Conservation (phyloP, 2,797 vertebrate species). For the Acanthurus tractus region DNA sequence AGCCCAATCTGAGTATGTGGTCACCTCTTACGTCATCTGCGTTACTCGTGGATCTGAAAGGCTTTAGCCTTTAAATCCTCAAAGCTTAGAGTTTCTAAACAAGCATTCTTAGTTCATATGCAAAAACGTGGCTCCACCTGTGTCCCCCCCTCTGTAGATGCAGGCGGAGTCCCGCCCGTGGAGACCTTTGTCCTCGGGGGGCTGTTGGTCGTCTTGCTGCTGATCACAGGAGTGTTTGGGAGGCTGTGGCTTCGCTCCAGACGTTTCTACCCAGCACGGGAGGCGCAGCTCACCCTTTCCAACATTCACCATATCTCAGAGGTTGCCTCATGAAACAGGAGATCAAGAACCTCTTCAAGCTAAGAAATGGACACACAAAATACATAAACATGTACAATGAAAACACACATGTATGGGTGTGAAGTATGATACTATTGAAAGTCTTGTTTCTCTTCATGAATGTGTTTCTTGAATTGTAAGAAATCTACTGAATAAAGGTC, state of each 20-base stretch:
- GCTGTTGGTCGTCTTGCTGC: constrained; percentile 81
- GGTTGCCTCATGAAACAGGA: constrained; percentile 80
- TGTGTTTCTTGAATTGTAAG: constrained; percentile 35
- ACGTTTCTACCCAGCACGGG: constrained; percentile 82
- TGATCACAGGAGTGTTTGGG: constrained; percentile 83
- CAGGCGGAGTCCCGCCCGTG: constrained; percentile 69
- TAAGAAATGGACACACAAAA: constrained; percentile 38
- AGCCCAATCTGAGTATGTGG: constrained; percentile 73
- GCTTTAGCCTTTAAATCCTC: background rate
- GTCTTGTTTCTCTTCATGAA: constrained; percentile 27
- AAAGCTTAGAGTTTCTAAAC: background rate
- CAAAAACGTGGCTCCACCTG: constrained; percentile 6
- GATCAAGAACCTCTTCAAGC: constrained; percentile 1
- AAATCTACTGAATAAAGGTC: constrained; percentile 58
- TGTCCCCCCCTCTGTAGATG: constrained; percentile 60
- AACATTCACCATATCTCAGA: constrained; percentile 88
- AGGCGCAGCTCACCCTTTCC: constrained; percentile 86
- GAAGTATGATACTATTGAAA: constrained; percentile 25
- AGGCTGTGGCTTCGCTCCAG: constrained; percentile 86
- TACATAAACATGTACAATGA: constrained; percentile 12
- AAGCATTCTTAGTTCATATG: constrained; percentile 6
- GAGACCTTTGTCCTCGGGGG: constrained; percentile 85
- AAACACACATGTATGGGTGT: constrained; percentile 23
- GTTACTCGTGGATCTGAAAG: background rate
- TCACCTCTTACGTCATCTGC: constrained; percentile 3